phyloP scores from a whole-genome alignment of 2,113 vertebrate species.

The Acrocephalus kingi region DNA sequence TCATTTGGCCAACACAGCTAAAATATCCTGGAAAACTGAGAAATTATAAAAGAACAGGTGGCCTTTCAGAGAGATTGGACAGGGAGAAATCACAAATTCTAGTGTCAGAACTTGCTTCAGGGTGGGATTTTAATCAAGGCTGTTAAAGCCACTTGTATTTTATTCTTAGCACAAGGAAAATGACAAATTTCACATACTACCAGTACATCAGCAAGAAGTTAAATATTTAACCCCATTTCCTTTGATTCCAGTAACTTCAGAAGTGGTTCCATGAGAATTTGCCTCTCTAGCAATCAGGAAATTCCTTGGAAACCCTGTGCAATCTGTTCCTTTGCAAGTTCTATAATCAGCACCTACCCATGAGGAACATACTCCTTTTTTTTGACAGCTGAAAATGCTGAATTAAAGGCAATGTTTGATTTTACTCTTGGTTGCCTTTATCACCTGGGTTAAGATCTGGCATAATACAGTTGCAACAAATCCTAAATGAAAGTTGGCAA shows the following conservation, averaged over 20 bases:
- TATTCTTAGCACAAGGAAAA: background rate
- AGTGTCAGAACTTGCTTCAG: background rate
- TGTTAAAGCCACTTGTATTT: background rate
- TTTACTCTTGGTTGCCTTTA: background rate
- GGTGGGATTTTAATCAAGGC: background rate
- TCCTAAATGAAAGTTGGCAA: background rate
- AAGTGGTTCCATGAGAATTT: background rate
- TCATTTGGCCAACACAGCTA: background rate
- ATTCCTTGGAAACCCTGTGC: background rate
- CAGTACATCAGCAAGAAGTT: background rate
- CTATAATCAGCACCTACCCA: background rate
- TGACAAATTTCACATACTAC: background rate
- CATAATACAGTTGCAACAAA: background rate
- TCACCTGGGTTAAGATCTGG: background rate
- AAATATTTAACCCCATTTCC: background rate
- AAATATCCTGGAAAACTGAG: background rate
- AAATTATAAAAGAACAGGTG: background rate
- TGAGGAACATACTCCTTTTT: background rate
- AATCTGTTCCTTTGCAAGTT: background rate
- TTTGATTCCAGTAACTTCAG: background rate
- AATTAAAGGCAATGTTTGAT: background rate
- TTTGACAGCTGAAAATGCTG: background rate
- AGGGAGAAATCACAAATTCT: background rate
- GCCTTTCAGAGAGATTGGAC: background rate
- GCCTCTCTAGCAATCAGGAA: background rate